Conservation (phyloP, 2,113 vertebrate genomes). For the Dipodomys spectabilis region DNA sequence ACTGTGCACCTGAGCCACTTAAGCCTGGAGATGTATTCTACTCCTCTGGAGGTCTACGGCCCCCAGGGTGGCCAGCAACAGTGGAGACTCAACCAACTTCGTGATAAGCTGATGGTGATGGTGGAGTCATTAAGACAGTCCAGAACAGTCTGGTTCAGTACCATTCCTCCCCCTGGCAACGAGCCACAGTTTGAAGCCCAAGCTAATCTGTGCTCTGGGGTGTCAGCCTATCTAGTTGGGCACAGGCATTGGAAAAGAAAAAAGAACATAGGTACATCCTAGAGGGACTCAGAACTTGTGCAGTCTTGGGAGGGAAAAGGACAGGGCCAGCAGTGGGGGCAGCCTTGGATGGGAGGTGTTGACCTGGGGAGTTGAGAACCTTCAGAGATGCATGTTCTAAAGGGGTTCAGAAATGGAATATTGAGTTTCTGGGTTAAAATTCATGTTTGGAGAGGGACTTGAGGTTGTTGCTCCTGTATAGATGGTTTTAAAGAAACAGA, state of each 20-base stretch:
- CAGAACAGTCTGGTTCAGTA: background rate
- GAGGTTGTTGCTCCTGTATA: background rate
- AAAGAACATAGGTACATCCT: background rate
- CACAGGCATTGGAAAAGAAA: no score
- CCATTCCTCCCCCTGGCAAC: background rate
- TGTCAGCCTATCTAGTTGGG: background rate
- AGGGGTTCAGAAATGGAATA: background rate
- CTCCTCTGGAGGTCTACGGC: background rate
- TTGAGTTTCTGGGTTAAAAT: background rate
- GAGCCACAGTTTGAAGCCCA: background rate
- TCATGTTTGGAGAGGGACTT: background rate
- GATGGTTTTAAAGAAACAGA: background rate
- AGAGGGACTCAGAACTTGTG: no score
- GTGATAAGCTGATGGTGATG: background rate
- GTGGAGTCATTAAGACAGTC: background rate
- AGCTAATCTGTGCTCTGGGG: background rate
- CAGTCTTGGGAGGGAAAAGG: background rate
- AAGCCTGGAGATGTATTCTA: constrained; percentile 9
- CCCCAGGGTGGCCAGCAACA: background rate
- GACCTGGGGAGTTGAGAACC: background rate
- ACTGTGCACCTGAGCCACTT: background rate
- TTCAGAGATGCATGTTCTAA: background rate
- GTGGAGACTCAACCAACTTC: background rate
- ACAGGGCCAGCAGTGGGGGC: background rate
- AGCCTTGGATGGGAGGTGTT: background rate